Evolutionary conservation across 92 coral and sea anemone species (phyloP).

Genomic region (Pocillopora meandrina): DNA sequence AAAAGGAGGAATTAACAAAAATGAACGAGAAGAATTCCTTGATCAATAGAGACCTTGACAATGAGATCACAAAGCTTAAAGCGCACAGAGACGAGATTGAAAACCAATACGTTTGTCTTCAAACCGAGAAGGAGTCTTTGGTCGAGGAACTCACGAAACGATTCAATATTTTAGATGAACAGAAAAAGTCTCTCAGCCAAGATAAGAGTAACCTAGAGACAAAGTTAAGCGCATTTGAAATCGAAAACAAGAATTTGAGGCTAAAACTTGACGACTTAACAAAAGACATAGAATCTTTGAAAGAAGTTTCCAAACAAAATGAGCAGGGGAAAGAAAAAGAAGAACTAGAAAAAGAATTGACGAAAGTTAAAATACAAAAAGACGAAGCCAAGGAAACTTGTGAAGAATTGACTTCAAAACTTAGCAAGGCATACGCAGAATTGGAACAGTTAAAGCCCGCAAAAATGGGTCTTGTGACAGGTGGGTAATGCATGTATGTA

Average conservation of each 20-base stretch:
- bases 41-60: conserved; percentile 30
- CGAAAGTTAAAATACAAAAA: conserved; percentile 60
- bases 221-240: conserved; percentile 40
- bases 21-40: conserved; percentile 22
- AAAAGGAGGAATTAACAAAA: conserved; percentile 22
- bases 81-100: conserved; percentile 55
- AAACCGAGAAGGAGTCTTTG: conserved; percentile 64
- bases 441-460: conserved; percentile 47
- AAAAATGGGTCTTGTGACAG: not conserved
- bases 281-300: not conserved
- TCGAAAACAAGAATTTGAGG: conserved; percentile 33
- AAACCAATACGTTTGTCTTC: conserved; percentile 33
- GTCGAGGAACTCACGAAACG: conserved; percentile 65
- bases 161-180: conserved; percentile 59
- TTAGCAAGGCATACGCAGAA: conserved; percentile 75
- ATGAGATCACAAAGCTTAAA: conserved; percentile 41
- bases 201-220: conserved; percentile 61
- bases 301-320: not conserved
- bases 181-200: conserved; percentile 47
- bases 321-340: conserved; percentile 29
- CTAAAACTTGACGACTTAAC: not conserved
- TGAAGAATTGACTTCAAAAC: conserved; percentile 79
- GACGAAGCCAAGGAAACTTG: conserved; percentile 81
- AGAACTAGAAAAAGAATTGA: conserved; percentile 59
- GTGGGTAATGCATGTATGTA: conserved; percentile 4